Evolutionary conservation across 2,888 invertebrate species (phyloP).

Genomic region (Synergus japonicus): DNA sequence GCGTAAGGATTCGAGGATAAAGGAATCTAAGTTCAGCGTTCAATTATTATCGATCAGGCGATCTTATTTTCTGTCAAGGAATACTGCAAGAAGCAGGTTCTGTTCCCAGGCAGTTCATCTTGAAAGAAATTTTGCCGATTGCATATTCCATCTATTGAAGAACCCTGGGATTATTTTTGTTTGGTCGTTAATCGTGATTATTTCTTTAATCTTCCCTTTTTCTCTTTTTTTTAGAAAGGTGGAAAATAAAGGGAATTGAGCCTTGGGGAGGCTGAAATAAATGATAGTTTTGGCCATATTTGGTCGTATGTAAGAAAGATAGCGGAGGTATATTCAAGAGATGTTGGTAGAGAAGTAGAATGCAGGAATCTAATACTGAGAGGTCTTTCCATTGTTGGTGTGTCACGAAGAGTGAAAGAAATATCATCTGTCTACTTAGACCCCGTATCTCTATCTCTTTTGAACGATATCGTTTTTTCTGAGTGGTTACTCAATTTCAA

Average conservation of each 20-base stretch:
- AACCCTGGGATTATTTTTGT: slow-evolving; percentile 1
- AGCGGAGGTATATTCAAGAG: not conserved
- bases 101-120: slow-evolving; percentile 17
- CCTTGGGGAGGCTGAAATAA: not conserved
- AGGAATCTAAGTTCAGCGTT: not conserved
- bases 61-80: slow-evolving; percentile 21
- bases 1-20: not conserved
- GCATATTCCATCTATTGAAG: not conserved
- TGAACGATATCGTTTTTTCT: slow-evolving; percentile 21
- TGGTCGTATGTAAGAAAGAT: not conserved
- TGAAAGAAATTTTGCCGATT: not conserved
- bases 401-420: slow-evolving; percentile 38
- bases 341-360: not conserved
- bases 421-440: slow-evolving; percentile 36
- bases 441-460: slow-evolving; percentile 18
- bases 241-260: not conserved
- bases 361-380: slow-evolving; percentile 25
- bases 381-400: slow-evolving; percentile 28
- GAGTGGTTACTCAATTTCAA: slow-evolving; percentile 27
- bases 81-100: not conserved
- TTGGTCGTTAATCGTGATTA: not conserved
- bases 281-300: not conserved
- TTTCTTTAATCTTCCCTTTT: not conserved
- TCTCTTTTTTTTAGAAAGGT: not conserved
- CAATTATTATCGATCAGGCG: slow-evolving; percentile 2